Evolutionary conservation across 2,113 vertebrate species (phyloP), one percentile per base, ranked within the genome.

Genomic region (Corvus cornix): DNA sequence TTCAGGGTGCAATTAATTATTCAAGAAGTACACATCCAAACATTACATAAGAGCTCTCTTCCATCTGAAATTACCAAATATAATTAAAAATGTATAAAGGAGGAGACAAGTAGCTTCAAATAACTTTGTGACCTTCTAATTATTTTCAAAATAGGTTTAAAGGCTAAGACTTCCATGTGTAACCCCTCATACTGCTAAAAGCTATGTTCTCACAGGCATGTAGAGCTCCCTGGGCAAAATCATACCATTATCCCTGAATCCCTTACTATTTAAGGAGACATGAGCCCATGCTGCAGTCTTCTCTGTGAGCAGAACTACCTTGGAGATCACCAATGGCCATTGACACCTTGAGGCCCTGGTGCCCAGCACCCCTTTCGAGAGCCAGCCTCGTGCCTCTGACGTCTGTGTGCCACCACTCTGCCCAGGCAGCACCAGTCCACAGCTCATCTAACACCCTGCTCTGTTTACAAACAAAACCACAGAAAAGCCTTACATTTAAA

Each of bases 331-430:
- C 5, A 1, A 1, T 10, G 53, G 35, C 46, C 44, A 22, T 1
- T 37, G 59, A 67, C 16, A 21, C 11, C 11, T 19, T 35, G 44
- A 21, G 22, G 43, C 26, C 26, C 39, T 10, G 30, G 41, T 59
- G 21, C 27, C 37, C 80, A 79, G 51, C n/a, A 55, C 5, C n/a
- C 17, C 18, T 39, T 41, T 41, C 1, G 1, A 66, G 37, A 83
- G 7, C 23, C 43, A 64, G 16, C 21, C 16, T 81, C 0, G 0
- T 26, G 46, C 33, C 52, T 43, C 18, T 10, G 39, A 18, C 0
- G 0, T 55, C 35, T 66, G 31, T 11, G 5, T 37, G 9, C 16
- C n/a, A 4, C 26, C 52, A 4, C 13, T 22, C 70, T 75, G 58
- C 16, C 48, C 7, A 7, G 66, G 56, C 48, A 86, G 62, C 37